Evolutionary conservation across 2,113 vertebrate genomes (phyloP).

Genomic region (Melanerpes aurifrons): DNA sequence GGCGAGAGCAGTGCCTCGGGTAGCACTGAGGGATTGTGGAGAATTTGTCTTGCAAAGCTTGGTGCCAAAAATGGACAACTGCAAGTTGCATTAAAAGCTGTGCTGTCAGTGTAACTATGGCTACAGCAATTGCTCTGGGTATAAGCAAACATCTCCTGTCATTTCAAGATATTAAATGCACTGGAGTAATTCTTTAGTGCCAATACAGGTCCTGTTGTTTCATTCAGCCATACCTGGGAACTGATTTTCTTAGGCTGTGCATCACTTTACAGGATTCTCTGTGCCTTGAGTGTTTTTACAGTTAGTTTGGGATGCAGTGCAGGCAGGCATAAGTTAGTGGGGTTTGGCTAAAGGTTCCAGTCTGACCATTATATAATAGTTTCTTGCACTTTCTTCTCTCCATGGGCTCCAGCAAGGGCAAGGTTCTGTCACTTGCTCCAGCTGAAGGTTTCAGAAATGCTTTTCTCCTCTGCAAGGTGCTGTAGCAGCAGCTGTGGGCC

Average conservation of each 20-base stretch:
- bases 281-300: background rate
- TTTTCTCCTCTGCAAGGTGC: background rate
- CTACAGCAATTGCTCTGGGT: background rate
- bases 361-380: background rate
- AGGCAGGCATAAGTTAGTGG: background rate
- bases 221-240: background rate
- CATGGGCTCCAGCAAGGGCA: background rate
- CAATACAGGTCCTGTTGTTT: background rate
- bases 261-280: background rate
- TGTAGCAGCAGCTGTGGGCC: background rate
- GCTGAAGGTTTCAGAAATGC: background rate
- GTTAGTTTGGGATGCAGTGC: background rate
- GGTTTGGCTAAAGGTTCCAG: background rate
- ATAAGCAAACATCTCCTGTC: background rate
- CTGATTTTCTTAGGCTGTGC: background rate
- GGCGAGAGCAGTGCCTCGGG: background rate
- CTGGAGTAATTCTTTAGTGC: background rate
- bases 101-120: slow-evolving; percentile 41
- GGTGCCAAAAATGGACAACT: background rate
- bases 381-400: background rate
- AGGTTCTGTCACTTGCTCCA: background rate
- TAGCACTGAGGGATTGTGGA: background rate
- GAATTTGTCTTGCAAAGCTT: background rate
- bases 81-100: background rate
- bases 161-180: background rate